Evolutionary conservation across 2,888 invertebrate species (phyloP).

Genomic region (Pristionchus japonicus): DNA sequence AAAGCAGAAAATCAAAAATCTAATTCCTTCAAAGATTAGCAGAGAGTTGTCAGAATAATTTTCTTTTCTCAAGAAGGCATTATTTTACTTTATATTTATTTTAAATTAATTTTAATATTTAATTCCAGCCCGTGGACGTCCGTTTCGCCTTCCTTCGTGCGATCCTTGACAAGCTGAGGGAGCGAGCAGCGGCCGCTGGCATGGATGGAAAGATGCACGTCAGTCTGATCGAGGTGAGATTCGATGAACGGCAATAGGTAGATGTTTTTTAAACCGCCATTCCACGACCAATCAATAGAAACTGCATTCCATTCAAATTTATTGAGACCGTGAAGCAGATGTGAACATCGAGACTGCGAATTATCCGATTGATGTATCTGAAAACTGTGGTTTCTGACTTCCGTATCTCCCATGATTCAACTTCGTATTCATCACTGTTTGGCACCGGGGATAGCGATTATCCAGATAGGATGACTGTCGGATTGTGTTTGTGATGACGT

Average conservation of each 20-base stretch:
- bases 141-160: constrained; percentile 48
- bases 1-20: no score
- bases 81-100: no score
- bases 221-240: constrained; percentile 22
- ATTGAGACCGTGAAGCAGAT: not conserved
- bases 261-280: not conserved
- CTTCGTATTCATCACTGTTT: not conserved
- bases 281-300: no score
- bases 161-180: constrained; percentile 39
- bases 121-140: constrained; percentile 27
- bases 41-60: not conserved
- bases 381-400: no score
- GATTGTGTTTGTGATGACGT: not conserved
- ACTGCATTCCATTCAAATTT: no score
- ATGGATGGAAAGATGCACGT: constrained; percentile 47
- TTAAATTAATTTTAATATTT: not conserved
- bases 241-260: not conserved
- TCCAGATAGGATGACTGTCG: not conserved
- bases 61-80: no score
- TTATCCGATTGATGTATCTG: no score
- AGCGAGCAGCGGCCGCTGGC: constrained; percentile 21
- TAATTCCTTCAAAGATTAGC: no score
- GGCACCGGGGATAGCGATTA: not conserved
- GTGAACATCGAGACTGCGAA: not conserved
- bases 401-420: not conserved